Evolutionary conservation across 2,888 invertebrate genomes (phyloP).

Genomic region (Mayetiola destructor): DNA sequence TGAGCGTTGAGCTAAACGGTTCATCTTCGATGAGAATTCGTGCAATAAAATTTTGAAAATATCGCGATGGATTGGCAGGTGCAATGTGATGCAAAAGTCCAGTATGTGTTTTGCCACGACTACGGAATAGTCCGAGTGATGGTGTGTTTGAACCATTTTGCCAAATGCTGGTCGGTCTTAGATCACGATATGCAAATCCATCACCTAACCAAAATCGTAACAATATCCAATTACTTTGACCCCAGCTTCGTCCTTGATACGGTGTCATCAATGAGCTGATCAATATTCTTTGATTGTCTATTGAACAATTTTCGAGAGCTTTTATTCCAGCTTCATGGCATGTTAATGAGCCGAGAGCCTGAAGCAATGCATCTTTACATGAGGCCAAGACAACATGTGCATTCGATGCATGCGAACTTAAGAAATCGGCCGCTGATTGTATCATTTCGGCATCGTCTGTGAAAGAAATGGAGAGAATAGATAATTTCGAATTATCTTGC

Average conservation of each 20-base stretch:
- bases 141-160: conserved; percentile 34
- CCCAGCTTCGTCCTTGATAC: conserved; percentile 69
- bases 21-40: conserved; percentile 46
- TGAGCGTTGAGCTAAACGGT: conserved; percentile 48
- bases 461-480: too few relatives aligned
- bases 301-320: conserved; percentile 52
- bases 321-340: conserved; percentile 56
- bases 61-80: conserved; percentile 17
- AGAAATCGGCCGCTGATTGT: conserved; percentile 47
- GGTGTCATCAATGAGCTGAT: conserved; percentile 56
- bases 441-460: background rate
- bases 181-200: conserved; percentile 61
- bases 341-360: conserved; percentile 62
- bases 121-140: conserved; percentile 29
- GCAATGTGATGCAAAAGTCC: conserved; percentile 31
- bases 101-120: conserved; percentile 32
- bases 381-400: conserved; percentile 56
- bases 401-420: conserved; percentile 62
- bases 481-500: too few relatives aligned
- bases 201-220: conserved; percentile 72
- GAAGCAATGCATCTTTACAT: conserved; percentile 59
- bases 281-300: conserved; percentile 48
- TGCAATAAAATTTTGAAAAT: conserved; percentile 41
- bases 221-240: conserved; percentile 73
- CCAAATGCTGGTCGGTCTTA: conserved; percentile 41